Evolutionary conservation across 1,140 invertebrate genomes (phyloP).

Genomic region (Drosophila asahinai): DNA sequence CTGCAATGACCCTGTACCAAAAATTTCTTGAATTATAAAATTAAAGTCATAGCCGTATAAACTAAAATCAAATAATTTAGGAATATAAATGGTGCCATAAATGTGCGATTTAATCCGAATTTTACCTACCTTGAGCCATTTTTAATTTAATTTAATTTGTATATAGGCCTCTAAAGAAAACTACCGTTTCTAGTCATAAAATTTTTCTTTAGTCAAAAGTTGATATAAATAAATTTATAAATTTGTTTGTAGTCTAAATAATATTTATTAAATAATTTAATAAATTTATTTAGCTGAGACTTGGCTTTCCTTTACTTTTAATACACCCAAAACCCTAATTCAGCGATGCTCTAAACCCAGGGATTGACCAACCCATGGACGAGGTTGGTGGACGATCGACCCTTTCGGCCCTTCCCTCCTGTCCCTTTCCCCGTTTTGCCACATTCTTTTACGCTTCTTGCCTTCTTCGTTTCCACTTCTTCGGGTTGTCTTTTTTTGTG

Average conservation of each 20-base stretch:
- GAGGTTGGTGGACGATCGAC: conserved; percentile 36
- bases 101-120: too few relatives aligned
- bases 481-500: conserved; percentile 38
- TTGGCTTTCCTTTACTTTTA: not conserved
- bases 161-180: too few relatives aligned
- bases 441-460: conserved; percentile 62
- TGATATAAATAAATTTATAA: too few relatives aligned
- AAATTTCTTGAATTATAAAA: rapidly evolving
- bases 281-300: not conserved
- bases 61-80: too few relatives aligned
- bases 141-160: too few relatives aligned
- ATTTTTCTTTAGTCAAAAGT: too few relatives aligned
- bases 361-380: conserved; percentile 42
- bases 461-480: conserved; percentile 46
- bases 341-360: not conserved
- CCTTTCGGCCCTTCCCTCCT: conserved; percentile 40
- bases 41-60: too few relatives aligned
- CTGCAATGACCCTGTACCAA: too few relatives aligned
- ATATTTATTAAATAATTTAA: not conserved
- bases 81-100: too few relatives aligned
- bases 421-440: conserved; percentile 39
- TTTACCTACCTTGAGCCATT: too few relatives aligned
- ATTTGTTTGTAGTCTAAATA: too few relatives aligned
- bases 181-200: too few relatives aligned
- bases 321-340: not conserved